phyloP scores from a whole-genome alignment of 2,888 invertebrate species.

The Caenorhabditis sp. region DNA sequence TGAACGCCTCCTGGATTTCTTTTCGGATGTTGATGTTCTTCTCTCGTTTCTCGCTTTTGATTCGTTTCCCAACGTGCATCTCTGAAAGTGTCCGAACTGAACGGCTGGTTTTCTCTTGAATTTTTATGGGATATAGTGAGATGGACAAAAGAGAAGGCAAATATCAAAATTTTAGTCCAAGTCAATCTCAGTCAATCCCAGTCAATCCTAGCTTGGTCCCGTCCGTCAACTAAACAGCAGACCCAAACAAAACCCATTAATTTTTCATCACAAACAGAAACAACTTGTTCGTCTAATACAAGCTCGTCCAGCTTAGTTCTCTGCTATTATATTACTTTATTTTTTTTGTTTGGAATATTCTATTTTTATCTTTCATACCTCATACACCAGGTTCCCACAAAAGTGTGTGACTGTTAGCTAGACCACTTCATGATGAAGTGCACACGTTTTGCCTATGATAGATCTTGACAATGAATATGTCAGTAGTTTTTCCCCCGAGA shows the following conservation, averaged over 20 bases:
- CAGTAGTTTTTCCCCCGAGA: slow-evolving; percentile 37
- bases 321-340: background rate
- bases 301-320: no score
- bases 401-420: slow-evolving; percentile 3
- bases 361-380: background rate
- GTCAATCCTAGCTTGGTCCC: no score
- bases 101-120: slow-evolving; percentile 33
- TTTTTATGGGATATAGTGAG: background rate
- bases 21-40: slow-evolving; percentile 24
- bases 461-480: slow-evolving; percentile 49
- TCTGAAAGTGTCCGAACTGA: slow-evolving; percentile 44
- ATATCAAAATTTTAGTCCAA: no score
- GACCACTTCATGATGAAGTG: slow-evolving; percentile 29
- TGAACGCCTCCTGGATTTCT: slow-evolving; percentile 28
- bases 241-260: background rate
- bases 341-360: slow-evolving; percentile 5
- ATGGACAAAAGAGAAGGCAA: no score
- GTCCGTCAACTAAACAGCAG: no score
- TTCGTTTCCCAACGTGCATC: slow-evolving; percentile 20
- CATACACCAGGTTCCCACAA: background rate
- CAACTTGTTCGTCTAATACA: slow-evolving; percentile 1
- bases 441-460: slow-evolving; percentile 28
- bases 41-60: slow-evolving; percentile 10
- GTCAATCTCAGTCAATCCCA: background rate
- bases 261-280: background rate